These are phyloP conservation scores for Auanema freiburgensis DNA, from an alignment of 2,888 invertebrate species.

Conservation along the genomic window DNA sequence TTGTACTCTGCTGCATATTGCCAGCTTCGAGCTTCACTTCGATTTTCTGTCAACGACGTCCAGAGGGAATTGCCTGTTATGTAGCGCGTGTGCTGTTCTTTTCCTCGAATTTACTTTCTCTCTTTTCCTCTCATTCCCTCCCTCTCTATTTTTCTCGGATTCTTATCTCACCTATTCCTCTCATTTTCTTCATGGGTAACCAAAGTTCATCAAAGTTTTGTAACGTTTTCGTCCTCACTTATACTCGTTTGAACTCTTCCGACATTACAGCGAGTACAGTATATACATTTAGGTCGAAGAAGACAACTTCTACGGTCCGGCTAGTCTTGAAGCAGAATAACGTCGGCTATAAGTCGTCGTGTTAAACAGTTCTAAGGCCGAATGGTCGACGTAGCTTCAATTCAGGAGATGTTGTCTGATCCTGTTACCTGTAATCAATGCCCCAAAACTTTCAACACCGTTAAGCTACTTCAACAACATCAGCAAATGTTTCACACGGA, in stretches of 20 bases:
- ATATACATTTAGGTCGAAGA: too few species aligned
- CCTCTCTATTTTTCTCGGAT: not conserved
- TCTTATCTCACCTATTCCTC: not conserved
- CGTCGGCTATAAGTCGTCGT: too few species aligned
- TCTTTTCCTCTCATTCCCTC: not conserved
- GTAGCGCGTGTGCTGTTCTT: not conserved
- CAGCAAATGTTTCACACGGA: conserved; percentile 60
- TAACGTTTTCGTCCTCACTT: not conserved
- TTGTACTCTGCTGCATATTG: too few species aligned
- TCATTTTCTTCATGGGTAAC: not conserved
- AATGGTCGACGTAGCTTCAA: conserved; percentile 1
- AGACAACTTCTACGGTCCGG: conserved; percentile 2
- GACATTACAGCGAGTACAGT: not conserved
- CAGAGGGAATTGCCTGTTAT: not conserved
- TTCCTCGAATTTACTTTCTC: not conserved
- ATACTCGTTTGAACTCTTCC: not conserved
- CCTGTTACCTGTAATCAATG: conserved; percentile 44
- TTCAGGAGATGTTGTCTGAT: conserved; percentile 22
- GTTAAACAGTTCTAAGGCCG: too few species aligned
- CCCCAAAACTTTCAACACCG: conserved; percentile 50
- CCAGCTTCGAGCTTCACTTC: not conserved
- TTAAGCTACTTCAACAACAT: conserved; percentile 56
- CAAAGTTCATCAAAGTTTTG: not conserved
- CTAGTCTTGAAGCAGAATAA: not conserved
- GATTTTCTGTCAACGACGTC: not conserved